A percentile compares a stretch with the other conserved stretches of the same genome.
Conservation (phyloP, 2,888 invertebrate species). For the Shargacucullia verbasci region DNA sequence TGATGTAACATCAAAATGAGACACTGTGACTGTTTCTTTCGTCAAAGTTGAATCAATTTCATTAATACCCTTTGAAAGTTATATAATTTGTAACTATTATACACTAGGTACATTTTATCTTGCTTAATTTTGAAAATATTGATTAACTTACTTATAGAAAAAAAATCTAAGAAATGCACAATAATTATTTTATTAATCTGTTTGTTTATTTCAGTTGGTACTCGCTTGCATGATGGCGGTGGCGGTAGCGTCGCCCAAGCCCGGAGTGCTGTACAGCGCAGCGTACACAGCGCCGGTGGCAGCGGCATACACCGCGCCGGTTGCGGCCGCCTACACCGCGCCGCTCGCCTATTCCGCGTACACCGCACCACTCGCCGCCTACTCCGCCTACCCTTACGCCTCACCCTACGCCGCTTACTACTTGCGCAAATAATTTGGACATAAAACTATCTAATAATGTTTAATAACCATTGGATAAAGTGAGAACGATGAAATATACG, state of each 20-base stretch:
- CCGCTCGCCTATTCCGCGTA: slow-evolving; percentile 73
- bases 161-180: too few relatives aligned
- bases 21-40: too few relatives aligned
- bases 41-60: too few relatives aligned
- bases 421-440: slow-evolving; percentile 30
- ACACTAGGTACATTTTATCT: too few relatives aligned
- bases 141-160: too few relatives aligned
- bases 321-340: slow-evolving; percentile 79
- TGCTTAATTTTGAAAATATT: too few relatives aligned
- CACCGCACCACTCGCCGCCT: slow-evolving; percentile 65
- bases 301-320: slow-evolving; percentile 67
- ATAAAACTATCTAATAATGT: not conserved
- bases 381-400: slow-evolving; percentile 68
- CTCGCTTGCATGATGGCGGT: slow-evolving; percentile 85
- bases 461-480: too few relatives aligned
- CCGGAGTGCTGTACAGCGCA: slow-evolving; percentile 63
- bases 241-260: slow-evolving; percentile 55
- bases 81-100: too few relatives aligned
- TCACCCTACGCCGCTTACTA: slow-evolving; percentile 57
- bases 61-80: too few relatives aligned
- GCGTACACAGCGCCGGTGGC: slow-evolving; percentile 68
- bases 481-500: too few relatives aligned
- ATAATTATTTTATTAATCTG: not conserved
- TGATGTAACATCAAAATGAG: too few relatives aligned
- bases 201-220: slow-evolving; percentile 73